These are phyloP conservation scores for Myiotriccus ornatus DNA, from an alignment of 2,797 vertebrate genomes.

Conservation along the genomic window DNA sequence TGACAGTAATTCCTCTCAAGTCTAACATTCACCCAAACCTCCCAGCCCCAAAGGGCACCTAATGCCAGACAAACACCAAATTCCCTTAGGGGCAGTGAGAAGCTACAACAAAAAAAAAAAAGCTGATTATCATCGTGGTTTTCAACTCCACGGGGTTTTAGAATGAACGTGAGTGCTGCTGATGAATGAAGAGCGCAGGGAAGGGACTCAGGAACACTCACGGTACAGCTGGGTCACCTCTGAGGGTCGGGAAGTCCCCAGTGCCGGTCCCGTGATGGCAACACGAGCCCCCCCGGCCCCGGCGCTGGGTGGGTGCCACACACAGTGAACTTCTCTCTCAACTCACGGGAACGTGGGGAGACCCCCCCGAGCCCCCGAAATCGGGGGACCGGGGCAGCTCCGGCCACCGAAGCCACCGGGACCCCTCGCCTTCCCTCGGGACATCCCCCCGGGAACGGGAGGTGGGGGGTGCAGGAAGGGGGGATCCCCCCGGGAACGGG, in stretches of 20 bases:
- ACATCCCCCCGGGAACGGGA: no score
- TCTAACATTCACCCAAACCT: neutral
- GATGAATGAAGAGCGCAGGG: fast-evolving
- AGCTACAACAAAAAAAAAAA: neutral
- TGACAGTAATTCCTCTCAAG: neutral
- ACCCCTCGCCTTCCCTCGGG: neutral
- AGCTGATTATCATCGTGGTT: neutral
- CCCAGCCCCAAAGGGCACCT: neutral
- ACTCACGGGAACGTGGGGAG: neutral
- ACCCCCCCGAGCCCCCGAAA: fast-evolving
- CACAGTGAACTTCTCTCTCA: fast-evolving
- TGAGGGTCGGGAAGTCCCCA: fast-evolving
- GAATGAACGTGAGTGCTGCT: fast-evolving
- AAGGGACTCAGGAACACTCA: fast-evolving
- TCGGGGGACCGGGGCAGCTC: fast-evolving
- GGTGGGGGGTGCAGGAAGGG: neutral
- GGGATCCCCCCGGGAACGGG: no score
- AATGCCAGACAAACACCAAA: neutral
- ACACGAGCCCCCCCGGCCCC: neutral
- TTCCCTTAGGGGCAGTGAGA: fast-evolving
- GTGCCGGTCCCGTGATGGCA: neutral
- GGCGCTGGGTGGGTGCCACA: neutral
- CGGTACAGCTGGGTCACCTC: fast-evolving
- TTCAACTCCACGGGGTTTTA: fast-evolving
- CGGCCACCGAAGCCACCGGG: neutral